Conservation (phyloP, 2,888 invertebrate species). For the Argynnis bischoffii region DNA sequence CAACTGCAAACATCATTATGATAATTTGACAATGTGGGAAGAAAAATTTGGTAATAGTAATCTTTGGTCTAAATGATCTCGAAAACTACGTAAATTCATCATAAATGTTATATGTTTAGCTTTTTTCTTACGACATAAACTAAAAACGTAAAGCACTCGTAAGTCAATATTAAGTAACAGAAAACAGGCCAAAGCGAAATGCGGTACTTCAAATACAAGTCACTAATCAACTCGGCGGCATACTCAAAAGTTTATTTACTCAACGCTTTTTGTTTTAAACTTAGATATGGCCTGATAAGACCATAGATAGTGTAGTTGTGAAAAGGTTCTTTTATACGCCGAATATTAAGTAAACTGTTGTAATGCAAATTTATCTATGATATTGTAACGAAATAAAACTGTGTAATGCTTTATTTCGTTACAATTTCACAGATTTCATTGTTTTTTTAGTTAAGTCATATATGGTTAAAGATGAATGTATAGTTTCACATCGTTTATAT, state of each 20-base stretch:
- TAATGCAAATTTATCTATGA: background rate
- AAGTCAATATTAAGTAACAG: constrained; percentile 10
- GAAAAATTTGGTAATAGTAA: too few species aligned
- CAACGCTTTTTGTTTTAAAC: constrained; percentile 7
- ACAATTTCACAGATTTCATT: too few species aligned
- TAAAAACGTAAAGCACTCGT: background rate
- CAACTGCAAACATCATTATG: too few species aligned
- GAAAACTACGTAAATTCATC: too few species aligned
- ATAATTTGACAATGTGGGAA: too few species aligned
- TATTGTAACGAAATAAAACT: too few species aligned
- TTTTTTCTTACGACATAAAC: constrained; percentile 5
- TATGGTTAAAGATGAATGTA: too few species aligned
- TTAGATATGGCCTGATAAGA: constrained; percentile 5
- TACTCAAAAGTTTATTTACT: constrained; percentile 2
- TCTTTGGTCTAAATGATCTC: too few species aligned
- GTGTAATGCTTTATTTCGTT: too few species aligned
- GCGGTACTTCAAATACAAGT: constrained; percentile 8
- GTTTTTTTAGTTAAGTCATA: too few species aligned
- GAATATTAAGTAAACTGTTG: constrained; percentile 1
- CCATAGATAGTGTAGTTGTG: background rate
- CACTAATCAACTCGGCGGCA: constrained; percentile 3
- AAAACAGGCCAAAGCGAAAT: background rate
- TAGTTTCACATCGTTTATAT: too few species aligned
- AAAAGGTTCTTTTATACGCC: constrained; percentile 4
- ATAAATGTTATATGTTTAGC: background rate